Percentiles rank a stretch among this genome's conserved stretches.
phyloP scores from a whole-genome alignment of 2,113 vertebrate genomes.

The Grus americana region DNA sequence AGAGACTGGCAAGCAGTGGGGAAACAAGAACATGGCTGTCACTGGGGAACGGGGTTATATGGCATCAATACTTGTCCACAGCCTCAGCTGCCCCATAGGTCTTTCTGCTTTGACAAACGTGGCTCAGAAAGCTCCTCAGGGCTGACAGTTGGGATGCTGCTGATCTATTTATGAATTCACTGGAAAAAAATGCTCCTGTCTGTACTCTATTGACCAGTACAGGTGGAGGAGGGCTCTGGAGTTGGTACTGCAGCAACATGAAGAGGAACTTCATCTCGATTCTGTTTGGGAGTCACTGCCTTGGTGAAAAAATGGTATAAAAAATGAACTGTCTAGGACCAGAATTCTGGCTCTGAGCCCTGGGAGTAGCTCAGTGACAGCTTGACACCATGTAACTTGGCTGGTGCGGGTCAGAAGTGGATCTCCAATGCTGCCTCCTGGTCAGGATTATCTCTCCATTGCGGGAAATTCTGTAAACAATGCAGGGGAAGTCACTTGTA shows the following conservation, averaged over 20 bases:
- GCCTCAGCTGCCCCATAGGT: background rate
- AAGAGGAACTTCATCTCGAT: background rate
- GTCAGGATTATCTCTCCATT: background rate
- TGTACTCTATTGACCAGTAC: background rate
- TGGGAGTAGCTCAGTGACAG: background rate
- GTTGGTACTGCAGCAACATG: background rate
- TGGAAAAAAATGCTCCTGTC: background rate
- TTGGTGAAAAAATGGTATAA: background rate
- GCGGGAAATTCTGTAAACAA: background rate
- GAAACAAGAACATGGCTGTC: background rate
- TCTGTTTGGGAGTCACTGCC: background rate
- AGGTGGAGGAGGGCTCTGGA: background rate
- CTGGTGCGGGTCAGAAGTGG: background rate
- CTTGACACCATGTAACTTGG: accelerated
- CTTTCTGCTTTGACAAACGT: background rate
- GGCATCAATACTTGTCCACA: background rate
- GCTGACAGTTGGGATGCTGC: background rate
- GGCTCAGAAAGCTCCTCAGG: background rate
- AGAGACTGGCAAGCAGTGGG: background rate
- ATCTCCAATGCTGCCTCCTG: background rate
- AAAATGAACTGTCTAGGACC: background rate
- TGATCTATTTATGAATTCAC: background rate
- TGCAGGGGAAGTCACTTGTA: background rate
- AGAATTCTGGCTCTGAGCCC: background rate
- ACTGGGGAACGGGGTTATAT: background rate